phyloP scores from a whole-genome alignment of 1,140 invertebrate genomes.

The Ladona fulva region DNA sequence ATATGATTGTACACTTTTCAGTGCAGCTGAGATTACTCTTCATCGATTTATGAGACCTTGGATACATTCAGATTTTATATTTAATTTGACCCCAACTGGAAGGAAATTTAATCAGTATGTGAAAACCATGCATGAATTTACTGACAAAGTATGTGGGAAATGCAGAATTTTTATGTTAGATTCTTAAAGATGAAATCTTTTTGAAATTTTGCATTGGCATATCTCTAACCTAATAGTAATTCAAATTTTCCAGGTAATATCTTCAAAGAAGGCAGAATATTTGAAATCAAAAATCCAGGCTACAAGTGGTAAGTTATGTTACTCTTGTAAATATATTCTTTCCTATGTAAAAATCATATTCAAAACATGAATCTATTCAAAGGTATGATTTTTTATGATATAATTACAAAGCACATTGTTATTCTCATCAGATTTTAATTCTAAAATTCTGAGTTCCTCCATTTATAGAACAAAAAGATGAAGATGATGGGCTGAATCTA shows the following conservation, averaged over 20 bases:
- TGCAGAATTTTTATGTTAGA: background rate
- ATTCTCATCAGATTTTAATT: too few species aligned
- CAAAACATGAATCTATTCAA: too few species aligned
- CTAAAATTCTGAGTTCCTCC: too few species aligned
- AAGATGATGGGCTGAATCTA: constrained; percentile 11
- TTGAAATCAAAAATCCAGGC: constrained; percentile 25
- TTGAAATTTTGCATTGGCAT: too few species aligned
- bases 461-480: background rate
- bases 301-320: background rate
- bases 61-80: constrained; percentile 30
- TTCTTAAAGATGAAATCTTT: too few species aligned
- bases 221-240: too few species aligned
- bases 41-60: constrained; percentile 33
- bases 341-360: too few species aligned
- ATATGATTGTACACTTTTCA: too few species aligned
- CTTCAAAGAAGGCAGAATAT: constrained; percentile 36
- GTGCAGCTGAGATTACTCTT: constrained; percentile 31
- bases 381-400: too few species aligned
- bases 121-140: constrained; percentile 30
- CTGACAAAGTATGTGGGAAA: constrained; percentile 29
- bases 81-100: constrained; percentile 24
- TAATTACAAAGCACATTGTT: too few species aligned
- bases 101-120: constrained; percentile 28
- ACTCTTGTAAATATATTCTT: too few species aligned
- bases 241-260: constrained; percentile 35